Evolutionary conservation across 2,888 invertebrate species (phyloP).

Genomic region (Allolobophora icterica): DNA sequence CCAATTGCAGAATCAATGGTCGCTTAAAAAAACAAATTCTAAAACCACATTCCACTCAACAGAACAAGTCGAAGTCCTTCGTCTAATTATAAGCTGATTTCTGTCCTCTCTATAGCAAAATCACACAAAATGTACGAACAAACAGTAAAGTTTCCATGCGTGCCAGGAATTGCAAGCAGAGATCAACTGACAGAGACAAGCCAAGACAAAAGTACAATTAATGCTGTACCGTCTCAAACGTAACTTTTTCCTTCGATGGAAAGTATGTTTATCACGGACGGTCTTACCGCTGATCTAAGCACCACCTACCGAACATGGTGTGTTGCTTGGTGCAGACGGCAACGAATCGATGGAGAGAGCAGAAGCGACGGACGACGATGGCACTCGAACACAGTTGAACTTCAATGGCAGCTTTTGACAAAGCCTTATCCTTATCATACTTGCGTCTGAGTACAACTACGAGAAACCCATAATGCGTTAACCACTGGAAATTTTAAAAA

Average conservation of each 20-base stretch:
- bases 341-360: neutral
- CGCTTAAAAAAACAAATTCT: no score
- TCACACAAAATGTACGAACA: neutral
- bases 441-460: slow-evolving; percentile 19
- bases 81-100: neutral
- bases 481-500: neutral
- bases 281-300: no score
- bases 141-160: neutral
- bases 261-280: no score
- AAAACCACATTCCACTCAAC: no score
- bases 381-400: neutral
- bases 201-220: neutral
- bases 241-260: neutral
- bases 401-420: slow-evolving; percentile 15
- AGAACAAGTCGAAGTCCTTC: no score
- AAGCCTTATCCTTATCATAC: slow-evolving; percentile 12
- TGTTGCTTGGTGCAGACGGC: neutral
- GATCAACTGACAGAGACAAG: no score
- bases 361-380: neutral
- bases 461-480: slow-evolving; percentile 2
- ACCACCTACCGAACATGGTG: neutral
- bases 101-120: neutral
- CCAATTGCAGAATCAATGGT: no score
- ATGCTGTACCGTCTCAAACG: neutral
- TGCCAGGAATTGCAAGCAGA: no score